Base-by-base conservation (phyloP, 2,888 invertebrate species). In the Xiphydria camelus region DNA sequence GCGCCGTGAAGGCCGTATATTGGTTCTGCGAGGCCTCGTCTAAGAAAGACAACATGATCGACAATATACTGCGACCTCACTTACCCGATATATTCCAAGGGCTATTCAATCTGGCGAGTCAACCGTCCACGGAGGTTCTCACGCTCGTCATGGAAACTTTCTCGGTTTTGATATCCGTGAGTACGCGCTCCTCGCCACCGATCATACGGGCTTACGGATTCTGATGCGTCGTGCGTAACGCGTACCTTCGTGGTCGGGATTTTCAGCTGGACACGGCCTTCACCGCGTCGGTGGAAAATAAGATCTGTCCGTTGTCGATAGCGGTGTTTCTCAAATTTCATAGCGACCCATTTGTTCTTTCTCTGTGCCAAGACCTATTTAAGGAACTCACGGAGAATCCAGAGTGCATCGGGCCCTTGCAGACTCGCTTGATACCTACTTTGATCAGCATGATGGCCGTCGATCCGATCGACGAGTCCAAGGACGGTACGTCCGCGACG, bases 271-370 rank as follows among this genome's bases (percentile, higher is more conserved):
- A 87, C 69, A 77, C 79, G 22, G 76, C 77, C 34, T 85, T 86
- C 60, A 86, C 87, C 2, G 83, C 82, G 9, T 77, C 81, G 5
- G 77, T 80, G 9, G 85, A 86, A 58, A 72, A 70, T 18, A 85
- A 84, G 71, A 77, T 87, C 12, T 82, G 83, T 20, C 85, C 87
- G 1, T 64, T 88, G 20, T 80, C 83, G 3, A 83, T 87, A 48
- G 85, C 85, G 3, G 81, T 84, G 1, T 86, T 87, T 62, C 76
- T 87, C 0, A 86, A 86, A 65, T 83, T 83, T 62, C 82, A 79
- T 3, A 78, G 79, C 42, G 87, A 87, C 73, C 86, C 85, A 1
- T 80, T 81, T 29, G 78, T 87, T 36, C 76, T 84, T 9, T 78
- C 79, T 45, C 74, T 84, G 29, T 81, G 83, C 4, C 82, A 85